Base-by-base conservation (phyloP, 2,797 vertebrate genomes). In the Sebastes matsubarae region DNA sequence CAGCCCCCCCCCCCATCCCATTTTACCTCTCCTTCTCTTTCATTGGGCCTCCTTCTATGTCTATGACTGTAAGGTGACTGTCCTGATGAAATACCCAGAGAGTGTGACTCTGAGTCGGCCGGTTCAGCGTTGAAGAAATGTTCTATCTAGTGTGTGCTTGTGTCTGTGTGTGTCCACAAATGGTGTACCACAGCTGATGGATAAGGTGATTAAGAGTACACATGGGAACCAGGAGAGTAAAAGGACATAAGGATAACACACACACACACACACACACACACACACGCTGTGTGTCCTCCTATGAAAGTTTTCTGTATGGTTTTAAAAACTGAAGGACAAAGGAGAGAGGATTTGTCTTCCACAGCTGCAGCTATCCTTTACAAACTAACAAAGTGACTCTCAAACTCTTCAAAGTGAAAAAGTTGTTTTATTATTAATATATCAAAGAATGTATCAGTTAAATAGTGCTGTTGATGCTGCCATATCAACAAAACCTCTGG, bases 121-220 rank as follows among this genome's bases (percentile, higher is more conserved):
- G 59, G 76, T 90, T 91, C 79, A 82, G 74, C 69, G 59, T 84
- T 75, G 76, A 86, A 87, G 34, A 78, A 88, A 77, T 71, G 67
- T 79, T 83, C 75, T 78, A 38, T 85, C 75, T 65, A 20, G 75
- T 78, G 61, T 70, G 71, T 67, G 36, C 55, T 65, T 75, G 61
- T 85, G 72, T 80, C 54, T 82, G 64, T 90, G 86, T 87, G 83
- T 83, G 84, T 79, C 79, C 67, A 75, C 66, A 77, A 79, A 87
- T 81, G 71, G 54, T 88, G 72, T 42, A 77, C 69, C 72, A 55
- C 72, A 79, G 71, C 85, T 89, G 92, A 92, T 54, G 32, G 85
- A 88, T 82, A 87, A 87, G 90, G 88, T 91, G 88, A 93, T 93
- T 93, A 90, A 89, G 79, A 85, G 70, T 79, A 82, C 89, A 88